A percentile compares a stretch with the other conserved stretches of the same genome.
These are phyloP conservation scores for Nomada flava DNA, from an alignment of 2,888 invertebrate genomes.

Conservation along the genomic window DNA sequence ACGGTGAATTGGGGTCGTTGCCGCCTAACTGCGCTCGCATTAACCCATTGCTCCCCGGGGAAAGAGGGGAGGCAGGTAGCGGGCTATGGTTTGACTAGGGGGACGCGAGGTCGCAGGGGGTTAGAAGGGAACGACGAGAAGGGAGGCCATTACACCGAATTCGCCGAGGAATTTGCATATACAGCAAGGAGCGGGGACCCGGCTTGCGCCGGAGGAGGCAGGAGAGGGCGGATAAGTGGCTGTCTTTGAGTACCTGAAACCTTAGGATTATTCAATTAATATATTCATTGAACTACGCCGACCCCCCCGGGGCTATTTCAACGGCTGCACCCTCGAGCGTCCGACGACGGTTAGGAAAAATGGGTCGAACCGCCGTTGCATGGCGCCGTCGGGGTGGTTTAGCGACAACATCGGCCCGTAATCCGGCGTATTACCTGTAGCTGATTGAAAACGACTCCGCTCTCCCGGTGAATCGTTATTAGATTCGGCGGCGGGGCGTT, in stretches of 20 bases:
- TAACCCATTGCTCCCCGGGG: conserved; percentile 61
- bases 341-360: conserved; percentile 2
- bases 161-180: conserved; percentile 75
- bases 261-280: conserved; percentile 75
- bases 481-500: not conserved
- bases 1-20: conserved; percentile 69
- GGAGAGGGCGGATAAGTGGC: conserved; percentile 62
- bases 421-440: not conserved
- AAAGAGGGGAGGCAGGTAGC: not conserved
- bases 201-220: conserved; percentile 32
- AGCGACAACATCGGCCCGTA: conserved; percentile 3
- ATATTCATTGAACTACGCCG: conserved; percentile 71
- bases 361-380: not conserved
- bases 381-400: not conserved
- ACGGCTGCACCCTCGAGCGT: not conserved
- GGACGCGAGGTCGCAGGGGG: conserved; percentile 4
- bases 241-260: conserved; percentile 72
- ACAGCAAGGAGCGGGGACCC: conserved; percentile 64
- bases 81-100: not conserved
- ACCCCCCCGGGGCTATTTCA: conserved; percentile 5
- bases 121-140: conserved; percentile 19
- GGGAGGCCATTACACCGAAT: conserved; percentile 70
- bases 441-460: conserved; percentile 27
- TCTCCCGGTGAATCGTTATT: conserved; percentile 15
- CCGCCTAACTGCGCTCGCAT: conserved; percentile 69